Evolutionary conservation across 2,113 vertebrate genomes (phyloP), one percentile per base, ranked within the genome.

Genomic region (Leptocoma aspasia): DNA sequence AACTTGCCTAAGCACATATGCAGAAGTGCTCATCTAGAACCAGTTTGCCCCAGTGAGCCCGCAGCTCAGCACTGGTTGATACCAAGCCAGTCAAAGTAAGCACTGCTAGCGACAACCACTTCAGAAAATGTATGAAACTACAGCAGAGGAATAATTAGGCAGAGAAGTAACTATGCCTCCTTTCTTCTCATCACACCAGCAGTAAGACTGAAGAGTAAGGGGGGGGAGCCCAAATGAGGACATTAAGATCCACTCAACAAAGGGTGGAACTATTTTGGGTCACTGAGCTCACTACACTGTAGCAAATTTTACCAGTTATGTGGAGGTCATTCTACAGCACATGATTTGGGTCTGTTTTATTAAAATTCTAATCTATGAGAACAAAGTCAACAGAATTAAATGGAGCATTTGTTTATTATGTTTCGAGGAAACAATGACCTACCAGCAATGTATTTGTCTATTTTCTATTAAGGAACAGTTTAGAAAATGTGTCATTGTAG

Each of bases 361-460:
- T 72, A 95, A 75, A 90, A 89, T 76, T 72, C 82, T 73, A 50
- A 56, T 70, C 61, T 70, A 22, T 75, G 73, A 96, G 68, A 95
- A 95, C 28, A 93, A 94, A 69, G 66, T 77, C 95, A 88, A 82
- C 57, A 95, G 81, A 87, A 82, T 89, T 28, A 93, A 94, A 75
- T 65, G 61, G 68, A 56, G n/a, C 24, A 83, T 91, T 95, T 95
- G 94, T 96, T 96, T 96, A 94, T 92, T 81, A 75, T 66, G 85
- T 54, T 93, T 92, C 15, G 5, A 92, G 70, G 69, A 88, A 95
- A 76, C 31, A 60, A 39, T 64, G 84, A 89, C 92, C 70, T 20
- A 90, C 59, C 63, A 86, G 79, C 30, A 89, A 87, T 39, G 47
- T 42, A 45, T 85, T 85, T 69, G 27, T 57, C 60, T 91, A 66